Evolutionary conservation across 2,113 vertebrate species (phyloP).

Genomic region (Labeo rohita): DNA sequence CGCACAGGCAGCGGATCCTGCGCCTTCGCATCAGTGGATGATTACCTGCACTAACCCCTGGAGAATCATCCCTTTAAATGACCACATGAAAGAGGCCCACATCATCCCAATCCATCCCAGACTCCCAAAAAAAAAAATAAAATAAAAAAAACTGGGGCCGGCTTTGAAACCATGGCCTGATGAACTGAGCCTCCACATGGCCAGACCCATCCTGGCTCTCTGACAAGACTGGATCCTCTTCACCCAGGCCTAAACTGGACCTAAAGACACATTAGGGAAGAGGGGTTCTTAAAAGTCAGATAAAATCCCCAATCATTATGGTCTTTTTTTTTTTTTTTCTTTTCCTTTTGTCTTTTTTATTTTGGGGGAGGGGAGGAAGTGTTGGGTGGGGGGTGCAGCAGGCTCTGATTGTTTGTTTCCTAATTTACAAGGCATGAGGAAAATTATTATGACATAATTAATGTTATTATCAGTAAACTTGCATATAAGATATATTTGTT

Average conservation of each 20-base stretch:
- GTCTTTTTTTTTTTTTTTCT: slow-evolving; percentile 49
- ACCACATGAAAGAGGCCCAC: slow-evolving; percentile 36
- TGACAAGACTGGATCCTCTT: slow-evolving; percentile 54
- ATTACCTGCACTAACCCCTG: slow-evolving; percentile 90
- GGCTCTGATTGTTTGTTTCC: slow-evolving; percentile 87
- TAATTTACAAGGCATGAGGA: slow-evolving; percentile 93
- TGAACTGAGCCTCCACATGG: slow-evolving; percentile 35
- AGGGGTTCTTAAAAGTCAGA: slow-evolving; percentile 57
- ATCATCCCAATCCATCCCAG: slow-evolving; percentile 39
- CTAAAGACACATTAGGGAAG: slow-evolving; percentile 60
- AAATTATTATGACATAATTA: slow-evolving; percentile 77
- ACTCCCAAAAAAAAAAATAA: slow-evolving; percentile 17
- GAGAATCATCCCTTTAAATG: slow-evolving; percentile 39
- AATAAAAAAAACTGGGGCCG: not conserved
- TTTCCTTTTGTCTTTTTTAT: slow-evolving; percentile 57
- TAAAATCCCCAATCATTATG: slow-evolving; percentile 53
- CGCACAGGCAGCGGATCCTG: slow-evolving; percentile 94
- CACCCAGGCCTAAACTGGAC: slow-evolving; percentile 27
- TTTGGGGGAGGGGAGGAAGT: slow-evolving; percentile 68
- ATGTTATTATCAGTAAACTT: slow-evolving; percentile 78
- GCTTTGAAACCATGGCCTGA: slow-evolving; percentile 38
- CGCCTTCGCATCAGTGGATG: slow-evolving; percentile 95
- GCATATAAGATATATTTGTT: slow-evolving; percentile 81
- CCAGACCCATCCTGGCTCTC: slow-evolving; percentile 51
- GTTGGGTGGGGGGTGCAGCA: slow-evolving; percentile 76